A percentile compares a stretch with the other conserved stretches of the same genome.
Conservation (phyloP, 2,888 invertebrate genomes). For the Andrena hattorfiana region DNA sequence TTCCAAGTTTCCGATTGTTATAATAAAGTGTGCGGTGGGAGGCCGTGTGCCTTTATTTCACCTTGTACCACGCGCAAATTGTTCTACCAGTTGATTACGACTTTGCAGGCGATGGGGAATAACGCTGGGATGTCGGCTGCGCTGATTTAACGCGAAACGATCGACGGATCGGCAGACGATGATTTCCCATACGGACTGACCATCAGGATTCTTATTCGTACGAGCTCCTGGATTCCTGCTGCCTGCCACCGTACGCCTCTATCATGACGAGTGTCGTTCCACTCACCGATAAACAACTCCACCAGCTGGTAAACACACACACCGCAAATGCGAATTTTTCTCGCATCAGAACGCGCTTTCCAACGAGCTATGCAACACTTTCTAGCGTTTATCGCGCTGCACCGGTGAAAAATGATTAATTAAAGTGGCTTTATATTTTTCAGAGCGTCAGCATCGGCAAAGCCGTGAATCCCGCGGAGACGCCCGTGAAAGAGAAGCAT, state of each 20-base stretch:
- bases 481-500: slow-evolving; percentile 99
- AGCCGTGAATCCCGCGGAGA: slow-evolving; percentile 96
- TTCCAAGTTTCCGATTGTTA: too few species aligned
- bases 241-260: slow-evolving; percentile 73
- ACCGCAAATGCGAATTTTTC: background rate
- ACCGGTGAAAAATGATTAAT: background rate
- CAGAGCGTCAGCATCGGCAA: slow-evolving; percentile 96
- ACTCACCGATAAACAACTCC: slow-evolving; percentile 86
- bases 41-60: too few species aligned
- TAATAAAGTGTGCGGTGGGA: too few species aligned
- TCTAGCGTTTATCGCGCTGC: slow-evolving; percentile 21
- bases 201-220: slow-evolving; percentile 50
- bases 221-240: slow-evolving; percentile 65
- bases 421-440: slow-evolving; percentile 34
- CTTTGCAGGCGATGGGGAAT: slow-evolving; percentile 40
- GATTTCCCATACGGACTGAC: slow-evolving; percentile 50
- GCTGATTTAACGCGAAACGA: slow-evolving; percentile 51
- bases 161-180: slow-evolving; percentile 50
- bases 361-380: slow-evolving; percentile 5
- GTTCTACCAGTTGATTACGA: slow-evolving; percentile 11
- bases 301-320: slow-evolving; percentile 81
- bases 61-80: background rate
- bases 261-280: slow-evolving; percentile 82
- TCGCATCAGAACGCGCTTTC: slow-evolving; percentile 10
- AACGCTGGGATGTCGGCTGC: slow-evolving; percentile 19